Base-by-base conservation (phyloP, 2,113 vertebrate genomes). In the Chloebia gouldiae region DNA sequence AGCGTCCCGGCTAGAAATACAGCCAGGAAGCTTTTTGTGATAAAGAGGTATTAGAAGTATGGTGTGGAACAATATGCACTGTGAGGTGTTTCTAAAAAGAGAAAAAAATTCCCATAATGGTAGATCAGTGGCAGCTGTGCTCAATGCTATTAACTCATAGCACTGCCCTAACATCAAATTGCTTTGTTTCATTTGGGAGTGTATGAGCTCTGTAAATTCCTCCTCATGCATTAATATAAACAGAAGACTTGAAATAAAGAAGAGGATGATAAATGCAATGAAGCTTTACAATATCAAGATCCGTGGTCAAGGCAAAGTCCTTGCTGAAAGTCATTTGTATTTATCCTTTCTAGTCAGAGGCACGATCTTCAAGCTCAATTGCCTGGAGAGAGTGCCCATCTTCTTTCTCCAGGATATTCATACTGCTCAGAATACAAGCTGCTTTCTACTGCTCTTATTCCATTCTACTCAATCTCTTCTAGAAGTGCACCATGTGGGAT, bases 41-140 rank as follows among this genome's bases (percentile, higher is more conserved):
- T 86, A 63, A 94, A 69, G 78, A 90, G 44, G 30, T 71, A 66
- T 83, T 93, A 88, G 82, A 90, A 84, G 47, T 53, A 85, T 64
- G 61, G 96, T 45, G 44, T 75, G 69, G 66, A 75, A 77, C 75
- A 93, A 57, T 45, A 45, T 78, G 75, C 28, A 47, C 63, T 77
- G 56, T 24, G 49, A 96, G 68, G 45, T 23, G 47, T 89, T 98
- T 92, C 88, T 94, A 81, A 94, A 82, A 96, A 88, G 47, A 89
- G 93, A 33, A 92, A 95, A 92, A 49, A 40, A 5, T 49, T 78
- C 80, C 40, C 69, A 81, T 87, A 13, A 11, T 35, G 66, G 42
- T 65, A 61, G 91, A n/a, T 50, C 57, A 27, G 28, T 37, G 28
- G 16, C 70, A 30, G 27, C n/a, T 57, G 22, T 63, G 63, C 22